Conservation (phyloP, 1,140 invertebrate species). For the Papilio dardanus region DNA sequence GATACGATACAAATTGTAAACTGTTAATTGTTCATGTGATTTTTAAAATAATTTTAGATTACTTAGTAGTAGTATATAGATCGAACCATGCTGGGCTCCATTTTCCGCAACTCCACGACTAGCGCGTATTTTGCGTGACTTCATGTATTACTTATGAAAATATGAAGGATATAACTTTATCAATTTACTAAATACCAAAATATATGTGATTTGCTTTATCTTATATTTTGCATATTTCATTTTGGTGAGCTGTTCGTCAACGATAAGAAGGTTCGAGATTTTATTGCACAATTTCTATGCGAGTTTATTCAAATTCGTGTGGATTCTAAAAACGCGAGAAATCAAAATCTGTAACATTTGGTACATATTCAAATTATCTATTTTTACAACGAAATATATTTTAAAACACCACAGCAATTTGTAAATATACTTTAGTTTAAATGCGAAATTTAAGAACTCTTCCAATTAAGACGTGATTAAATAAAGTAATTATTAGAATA, state of each 20-base stretch:
- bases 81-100: too few species aligned
- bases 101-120: too few species aligned
- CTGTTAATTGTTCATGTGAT: not conserved
- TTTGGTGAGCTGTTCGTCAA: slow-evolving; percentile 1
- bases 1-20: not conserved
- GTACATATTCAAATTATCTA: not conserved
- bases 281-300: slow-evolving; percentile 23
- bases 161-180: not conserved
- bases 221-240: slow-evolving; percentile 21
- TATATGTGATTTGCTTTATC: not conserved
- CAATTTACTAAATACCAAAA: slow-evolving; percentile 16
- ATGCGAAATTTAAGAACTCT: too few species aligned
- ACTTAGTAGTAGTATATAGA: too few species aligned
- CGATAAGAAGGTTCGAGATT: slow-evolving; percentile 18
- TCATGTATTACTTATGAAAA: too few species aligned
- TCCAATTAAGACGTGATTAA: too few species aligned
- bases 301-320: slow-evolving; percentile 6
- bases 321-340: not conserved
- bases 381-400: too few species aligned
- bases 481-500: too few species aligned
- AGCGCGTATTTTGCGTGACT: too few species aligned
- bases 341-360: not conserved
- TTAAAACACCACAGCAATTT: not conserved
- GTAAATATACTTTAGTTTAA: too few species aligned
- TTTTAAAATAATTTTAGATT: not conserved